Conservation (phyloP, 1,140 invertebrate genomes). For the Drosophila bipectinata region DNA sequence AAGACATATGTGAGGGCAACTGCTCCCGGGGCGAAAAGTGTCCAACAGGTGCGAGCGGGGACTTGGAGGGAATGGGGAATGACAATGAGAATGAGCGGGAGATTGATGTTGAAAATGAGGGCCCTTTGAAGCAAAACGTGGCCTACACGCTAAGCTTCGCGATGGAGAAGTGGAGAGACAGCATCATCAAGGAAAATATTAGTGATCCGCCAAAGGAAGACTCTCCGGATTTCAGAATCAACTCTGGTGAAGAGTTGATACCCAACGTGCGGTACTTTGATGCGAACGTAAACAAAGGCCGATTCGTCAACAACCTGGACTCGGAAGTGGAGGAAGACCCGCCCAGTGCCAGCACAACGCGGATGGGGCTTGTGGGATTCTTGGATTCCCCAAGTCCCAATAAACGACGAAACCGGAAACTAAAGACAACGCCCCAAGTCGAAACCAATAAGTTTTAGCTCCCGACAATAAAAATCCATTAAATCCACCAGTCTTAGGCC, state of each 20-base stretch:
- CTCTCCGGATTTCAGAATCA: slow-evolving; percentile 4
- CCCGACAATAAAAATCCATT: slow-evolving; percentile 40
- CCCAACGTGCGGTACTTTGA: slow-evolving; percentile 59
- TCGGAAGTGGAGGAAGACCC: slow-evolving; percentile 7
- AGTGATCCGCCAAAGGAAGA: not conserved
- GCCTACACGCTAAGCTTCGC: slow-evolving; percentile 59
- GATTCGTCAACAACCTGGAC: slow-evolving; percentile 61
- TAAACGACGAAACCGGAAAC: not conserved
- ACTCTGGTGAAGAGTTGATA: slow-evolving; percentile 49
- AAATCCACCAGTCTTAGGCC: not conserved
- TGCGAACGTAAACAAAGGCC: slow-evolving; percentile 24
- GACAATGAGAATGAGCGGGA: not conserved
- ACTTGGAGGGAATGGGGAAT: slow-evolving; percentile 36
- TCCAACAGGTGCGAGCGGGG: slow-evolving; percentile 88
- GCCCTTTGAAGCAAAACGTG: slow-evolving; percentile 6
- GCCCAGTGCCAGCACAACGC: not conserved
- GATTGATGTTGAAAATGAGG: not conserved
- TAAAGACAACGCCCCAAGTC: not conserved
- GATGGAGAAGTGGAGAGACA: slow-evolving; percentile 52
- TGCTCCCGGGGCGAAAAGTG: slow-evolving; percentile 93
- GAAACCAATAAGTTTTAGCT: not conserved
- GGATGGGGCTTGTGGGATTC: too few relatives aligned
- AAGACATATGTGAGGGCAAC: slow-evolving; percentile 93
- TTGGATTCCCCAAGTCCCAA: not conserved
- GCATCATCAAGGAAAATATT: not conserved